Evolutionary conservation across 2,797 vertebrate genomes (phyloP).

Genomic region (Gymnothorax javanicus): DNA sequence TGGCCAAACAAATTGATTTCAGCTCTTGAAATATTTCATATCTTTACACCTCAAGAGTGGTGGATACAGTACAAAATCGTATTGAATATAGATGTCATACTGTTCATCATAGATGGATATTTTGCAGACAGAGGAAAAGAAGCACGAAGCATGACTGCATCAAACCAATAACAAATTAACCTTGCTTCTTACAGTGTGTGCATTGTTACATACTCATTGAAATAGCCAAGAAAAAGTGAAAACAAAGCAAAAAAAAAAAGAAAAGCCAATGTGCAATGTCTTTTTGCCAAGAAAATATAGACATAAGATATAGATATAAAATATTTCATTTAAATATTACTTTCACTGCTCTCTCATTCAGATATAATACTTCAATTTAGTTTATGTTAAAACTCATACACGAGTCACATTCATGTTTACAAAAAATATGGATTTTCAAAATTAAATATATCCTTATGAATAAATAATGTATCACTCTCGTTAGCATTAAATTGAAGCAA

Average conservation of each 20-base stretch:
- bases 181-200: conserved; percentile 25
- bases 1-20: not conserved
- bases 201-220: conserved; percentile 33
- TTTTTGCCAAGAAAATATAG: conserved; percentile 62
- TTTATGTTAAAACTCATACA: conserved; percentile 74
- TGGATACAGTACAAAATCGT: conserved; percentile 15
- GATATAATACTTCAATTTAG: conserved; percentile 60
- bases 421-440: not conserved
- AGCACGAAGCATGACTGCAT: not conserved
- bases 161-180: conserved; percentile 27
- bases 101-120: conserved; percentile 25
- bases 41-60: not conserved
- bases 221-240: conserved; percentile 41
- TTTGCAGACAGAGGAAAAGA: conserved; percentile 13
- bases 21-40: not conserved
- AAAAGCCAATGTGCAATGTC: conserved; percentile 70
- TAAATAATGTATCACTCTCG: conserved; percentile 68
- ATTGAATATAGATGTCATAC: conserved; percentile 9
- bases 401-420: conserved; percentile 64
- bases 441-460: conserved; percentile 66
- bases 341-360: conserved; percentile 36
- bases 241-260: conserved; percentile 55
- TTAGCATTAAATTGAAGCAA: conserved; percentile 58
- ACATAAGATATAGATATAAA: not conserved
- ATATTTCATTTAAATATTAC: conserved; percentile 33